Evolutionary conservation across 2,888 invertebrate species (phyloP), one percentile per base, ranked within the genome.

Genomic region (Notodonta ziczac): DNA sequence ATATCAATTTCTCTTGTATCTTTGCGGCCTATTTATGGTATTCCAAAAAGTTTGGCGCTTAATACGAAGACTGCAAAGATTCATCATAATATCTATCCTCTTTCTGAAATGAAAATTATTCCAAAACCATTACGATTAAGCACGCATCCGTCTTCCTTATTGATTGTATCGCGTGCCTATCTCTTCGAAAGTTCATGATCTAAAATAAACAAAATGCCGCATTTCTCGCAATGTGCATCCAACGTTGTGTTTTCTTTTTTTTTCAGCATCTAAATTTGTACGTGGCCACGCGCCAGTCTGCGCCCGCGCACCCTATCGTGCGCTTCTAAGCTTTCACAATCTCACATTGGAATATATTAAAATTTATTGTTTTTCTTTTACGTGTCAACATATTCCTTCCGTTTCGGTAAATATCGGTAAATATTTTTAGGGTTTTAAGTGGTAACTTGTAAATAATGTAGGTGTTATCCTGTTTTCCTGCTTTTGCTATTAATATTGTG

Each of bases 181-280:
- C 73, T 72, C 72, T 73, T 74, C 76, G 80, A 84, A 68, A 85
- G 86, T 56, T 42, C 42, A 87, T 86, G 89, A 87, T 88, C 87
- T 78, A 82, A 79, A 83, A 80, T 80, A 80, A 84, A 82, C 85
- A 84, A 82, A 81, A 80, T 81, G 83, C 80, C 88, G 91, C 91
- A 89, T 91, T 89, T 90, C 90, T 88, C 83, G 89, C 88, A 83
- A 85, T 89, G 88, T 89, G 89, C 91, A 86, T 86, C 82, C 84
- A 88, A 81, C 78, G 12, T 79, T 77, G 78, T 71, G 79, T 76
- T 77, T 83, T 82, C 57, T 84, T 86, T 86, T 87, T 87, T 89
- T 86, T 86, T 88, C 81, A 77, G 84, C 81, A 86, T 93, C 93
- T 93, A 93, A 90, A 81, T 92, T 89, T 86, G 91, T 87, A 88